Percentiles rank a stretch among this genome's conserved stretches.
Evolutionary conservation across 2,113 vertebrate species (phyloP).

Genomic region (Oryzias celebensis): DNA sequence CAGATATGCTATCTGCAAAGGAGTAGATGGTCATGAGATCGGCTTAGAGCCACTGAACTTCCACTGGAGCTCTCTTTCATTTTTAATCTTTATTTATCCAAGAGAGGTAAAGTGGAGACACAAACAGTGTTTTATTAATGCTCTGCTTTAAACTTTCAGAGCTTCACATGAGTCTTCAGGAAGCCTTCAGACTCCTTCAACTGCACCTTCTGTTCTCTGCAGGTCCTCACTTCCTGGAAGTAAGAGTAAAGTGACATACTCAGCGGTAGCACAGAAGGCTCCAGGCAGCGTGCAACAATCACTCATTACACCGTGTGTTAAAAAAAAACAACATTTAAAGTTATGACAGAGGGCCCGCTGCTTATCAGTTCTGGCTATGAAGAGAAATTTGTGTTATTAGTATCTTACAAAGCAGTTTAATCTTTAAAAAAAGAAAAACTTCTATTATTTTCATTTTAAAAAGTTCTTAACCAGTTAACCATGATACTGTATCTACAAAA

Average conservation of each 20-base stretch:
- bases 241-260: constrained; percentile 38
- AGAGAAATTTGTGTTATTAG: no score
- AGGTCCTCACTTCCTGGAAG: constrained; percentile 27
- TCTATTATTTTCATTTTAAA: background rate
- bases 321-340: background rate
- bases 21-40: constrained; percentile 58
- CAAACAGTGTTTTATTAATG: constrained; percentile 38
- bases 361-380: background rate
- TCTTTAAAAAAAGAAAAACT: no score
- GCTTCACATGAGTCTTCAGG: constrained; percentile 36
- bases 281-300: background rate
- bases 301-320: background rate
- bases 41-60: constrained; percentile 40
- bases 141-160: constrained; percentile 33
- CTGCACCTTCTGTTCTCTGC: constrained; percentile 16
- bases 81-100: constrained; percentile 54
- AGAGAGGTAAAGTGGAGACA: constrained; percentile 41
- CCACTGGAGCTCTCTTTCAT: constrained; percentile 30
- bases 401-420: no score
- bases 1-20: constrained; percentile 68
- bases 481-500: no score
- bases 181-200: constrained; percentile 31
- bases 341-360: background rate
- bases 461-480: background rate
- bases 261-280: constrained; percentile 16